Evolutionary conservation across 64 coral and sea anemone species (phyloP).

Genomic region (Porites australiensis): DNA sequence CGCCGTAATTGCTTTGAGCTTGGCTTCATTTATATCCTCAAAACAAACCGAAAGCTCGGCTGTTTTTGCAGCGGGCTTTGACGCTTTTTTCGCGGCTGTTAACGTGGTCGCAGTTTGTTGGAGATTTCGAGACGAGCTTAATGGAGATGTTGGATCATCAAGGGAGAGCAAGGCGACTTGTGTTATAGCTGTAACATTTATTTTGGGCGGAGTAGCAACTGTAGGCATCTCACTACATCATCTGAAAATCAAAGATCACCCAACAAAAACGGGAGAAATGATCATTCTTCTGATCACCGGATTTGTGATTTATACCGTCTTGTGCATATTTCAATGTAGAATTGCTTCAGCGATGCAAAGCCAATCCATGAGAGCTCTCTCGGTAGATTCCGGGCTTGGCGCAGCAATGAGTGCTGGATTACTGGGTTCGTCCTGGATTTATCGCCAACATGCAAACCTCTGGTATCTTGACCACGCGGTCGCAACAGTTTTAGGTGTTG

Average conservation of each 20-base stretch:
- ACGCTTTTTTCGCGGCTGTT: constrained; percentile 37
- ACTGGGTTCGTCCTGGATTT: neutral
- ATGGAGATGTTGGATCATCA: constrained; percentile 19
- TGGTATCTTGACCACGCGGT: constrained; percentile 43
- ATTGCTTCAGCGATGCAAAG: neutral
- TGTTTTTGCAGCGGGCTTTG: constrained; percentile 25
- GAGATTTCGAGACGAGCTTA: constrained; percentile 43
- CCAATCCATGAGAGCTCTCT: constrained; percentile 10
- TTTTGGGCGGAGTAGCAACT: constrained; percentile 3
- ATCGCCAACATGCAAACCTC: neutral
- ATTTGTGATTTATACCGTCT: neutral
- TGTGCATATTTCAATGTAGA: constrained; percentile 1
- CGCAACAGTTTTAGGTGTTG: constrained; percentile 2
- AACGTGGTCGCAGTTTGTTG: constrained; percentile 35
- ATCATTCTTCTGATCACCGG: neutral
- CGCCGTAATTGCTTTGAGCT: constrained; percentile 9
- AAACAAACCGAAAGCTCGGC: constrained; percentile 31
- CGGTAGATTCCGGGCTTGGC: constrained; percentile 11
- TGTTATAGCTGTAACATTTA: constrained; percentile 9
- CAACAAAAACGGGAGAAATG: constrained; percentile 24
- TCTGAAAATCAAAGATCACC: constrained; percentile 28
- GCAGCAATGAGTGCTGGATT: constrained; percentile 19
- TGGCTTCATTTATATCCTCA: constrained; percentile 25
- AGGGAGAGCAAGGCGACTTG: constrained; percentile 12
- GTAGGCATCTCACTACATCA: constrained; percentile 1